phyloP scores from a whole-genome alignment of 2,797 vertebrate species.

The Glossophaga mutica region DNA sequence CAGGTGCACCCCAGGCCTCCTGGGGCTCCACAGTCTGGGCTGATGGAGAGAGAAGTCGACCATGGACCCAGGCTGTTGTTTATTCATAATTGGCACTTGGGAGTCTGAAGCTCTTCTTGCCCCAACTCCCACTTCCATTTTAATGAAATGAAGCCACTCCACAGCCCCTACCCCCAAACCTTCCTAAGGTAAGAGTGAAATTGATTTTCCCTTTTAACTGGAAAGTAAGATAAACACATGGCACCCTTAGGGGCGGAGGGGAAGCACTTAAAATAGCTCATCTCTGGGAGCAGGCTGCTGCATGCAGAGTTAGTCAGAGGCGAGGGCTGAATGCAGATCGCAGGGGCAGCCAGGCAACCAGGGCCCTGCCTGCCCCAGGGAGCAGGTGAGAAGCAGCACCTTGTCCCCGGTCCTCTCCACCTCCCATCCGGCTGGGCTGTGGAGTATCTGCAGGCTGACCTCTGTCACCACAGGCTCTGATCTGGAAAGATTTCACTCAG shows the following conservation, averaged over 20 bases:
- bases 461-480: not conserved
- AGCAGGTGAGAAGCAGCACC: slow-evolving; percentile 52
- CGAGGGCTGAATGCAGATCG: slow-evolving; percentile 61
- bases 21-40: not conserved
- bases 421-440: not conserved
- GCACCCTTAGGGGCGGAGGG: slow-evolving; percentile 76
- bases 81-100: not conserved
- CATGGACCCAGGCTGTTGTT: not conserved
- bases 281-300: slow-evolving; percentile 68
- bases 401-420: not conserved
- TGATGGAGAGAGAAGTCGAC: not conserved
- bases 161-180: slow-evolving; percentile 17
- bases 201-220: slow-evolving; percentile 77
- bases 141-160: slow-evolving; percentile 50
- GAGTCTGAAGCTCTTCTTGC: not conserved
- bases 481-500: not conserved
- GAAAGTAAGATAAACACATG: slow-evolving; percentile 78
- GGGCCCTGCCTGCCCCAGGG: not conserved
- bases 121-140: slow-evolving; percentile 25
- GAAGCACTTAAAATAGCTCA: slow-evolving; percentile 77
- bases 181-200: slow-evolving; percentile 74
- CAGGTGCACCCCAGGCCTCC: not conserved
- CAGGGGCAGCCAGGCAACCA: slow-evolving; percentile 35
- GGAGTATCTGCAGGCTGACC: not conserved
- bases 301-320: slow-evolving; percentile 41